These are phyloP conservation scores for Eospalax fontanierii DNA, from an alignment of 2,797 vertebrate species.

Conservation along the genomic window DNA sequence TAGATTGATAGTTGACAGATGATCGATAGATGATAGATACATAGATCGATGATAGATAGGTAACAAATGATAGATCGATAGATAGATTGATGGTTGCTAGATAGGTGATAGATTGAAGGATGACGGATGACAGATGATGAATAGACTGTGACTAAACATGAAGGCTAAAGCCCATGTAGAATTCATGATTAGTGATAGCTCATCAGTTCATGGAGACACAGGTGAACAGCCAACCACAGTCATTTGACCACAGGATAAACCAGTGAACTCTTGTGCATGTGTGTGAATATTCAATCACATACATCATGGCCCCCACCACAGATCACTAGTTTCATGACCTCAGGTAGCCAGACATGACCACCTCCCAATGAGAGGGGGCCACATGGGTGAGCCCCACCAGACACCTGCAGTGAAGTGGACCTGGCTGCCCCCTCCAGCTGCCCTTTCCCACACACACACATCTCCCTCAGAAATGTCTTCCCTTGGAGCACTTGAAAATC, in stretches of 20 bases:
- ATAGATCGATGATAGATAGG: too few relatives aligned
- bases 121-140: not conserved
- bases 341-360: not conserved
- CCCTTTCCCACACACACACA: not conserved
- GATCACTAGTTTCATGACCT: not conserved
- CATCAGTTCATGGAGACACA: not conserved
- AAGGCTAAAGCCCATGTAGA: not conserved
- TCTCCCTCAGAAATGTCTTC: not conserved
- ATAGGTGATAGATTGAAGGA: not conserved
- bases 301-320: not conserved
- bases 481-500: not conserved
- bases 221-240: not conserved
- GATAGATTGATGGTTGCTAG: too few relatives aligned
- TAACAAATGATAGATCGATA: too few relatives aligned
- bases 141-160: not conserved
- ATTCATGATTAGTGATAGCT: not conserved
- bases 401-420: not conserved
- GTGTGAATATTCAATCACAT: not conserved
- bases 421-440: not conserved
- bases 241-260: not conserved
- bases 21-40: not conserved
- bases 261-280: not conserved
- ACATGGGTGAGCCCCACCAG: not conserved
- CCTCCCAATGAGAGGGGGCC: not conserved
- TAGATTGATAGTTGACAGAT: not conserved